phyloP scores from a whole-genome alignment of 2,797 vertebrate species.

The Pipistrellus nathusii region DNA sequence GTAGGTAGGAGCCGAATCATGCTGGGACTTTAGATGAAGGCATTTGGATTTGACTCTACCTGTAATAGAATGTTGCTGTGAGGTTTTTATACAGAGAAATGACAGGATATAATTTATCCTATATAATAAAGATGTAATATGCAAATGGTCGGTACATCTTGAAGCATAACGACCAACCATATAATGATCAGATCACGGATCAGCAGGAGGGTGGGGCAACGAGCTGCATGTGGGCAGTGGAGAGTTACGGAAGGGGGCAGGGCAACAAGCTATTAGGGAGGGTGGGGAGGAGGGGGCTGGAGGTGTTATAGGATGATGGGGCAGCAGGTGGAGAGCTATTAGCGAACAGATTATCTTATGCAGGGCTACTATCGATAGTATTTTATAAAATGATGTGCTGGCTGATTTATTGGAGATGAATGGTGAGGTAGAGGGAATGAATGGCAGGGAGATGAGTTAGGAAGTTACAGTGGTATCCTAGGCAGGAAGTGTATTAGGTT shows the following conservation, averaged over 20 bases:
- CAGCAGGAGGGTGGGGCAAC: too few relatives aligned
- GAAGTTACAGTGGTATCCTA: background rate
- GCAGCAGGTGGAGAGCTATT: too few relatives aligned
- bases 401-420: background rate
- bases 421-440: background rate
- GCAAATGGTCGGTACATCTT: too few relatives aligned
- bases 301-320: too few relatives aligned
- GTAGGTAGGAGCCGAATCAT: background rate
- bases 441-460: background rate
- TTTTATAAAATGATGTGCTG: background rate
- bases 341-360: too few relatives aligned
- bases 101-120: background rate
- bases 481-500: too few relatives aligned
- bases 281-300: rapidly evolving
- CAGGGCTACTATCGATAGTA: background rate
- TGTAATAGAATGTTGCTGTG: background rate
- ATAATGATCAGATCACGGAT: too few relatives aligned
- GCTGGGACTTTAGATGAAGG: background rate
- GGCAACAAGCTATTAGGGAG: too few relatives aligned
- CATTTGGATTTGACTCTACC: background rate
- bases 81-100: background rate
- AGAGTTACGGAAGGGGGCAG: too few relatives aligned
- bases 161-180: too few relatives aligned
- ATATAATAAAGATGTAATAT: too few relatives aligned
- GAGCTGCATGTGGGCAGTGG: too few relatives aligned